These are phyloP conservation scores for Pseudopipra pipra DNA, from an alignment of 2,113 vertebrate genomes.

Conservation along the genomic window DNA sequence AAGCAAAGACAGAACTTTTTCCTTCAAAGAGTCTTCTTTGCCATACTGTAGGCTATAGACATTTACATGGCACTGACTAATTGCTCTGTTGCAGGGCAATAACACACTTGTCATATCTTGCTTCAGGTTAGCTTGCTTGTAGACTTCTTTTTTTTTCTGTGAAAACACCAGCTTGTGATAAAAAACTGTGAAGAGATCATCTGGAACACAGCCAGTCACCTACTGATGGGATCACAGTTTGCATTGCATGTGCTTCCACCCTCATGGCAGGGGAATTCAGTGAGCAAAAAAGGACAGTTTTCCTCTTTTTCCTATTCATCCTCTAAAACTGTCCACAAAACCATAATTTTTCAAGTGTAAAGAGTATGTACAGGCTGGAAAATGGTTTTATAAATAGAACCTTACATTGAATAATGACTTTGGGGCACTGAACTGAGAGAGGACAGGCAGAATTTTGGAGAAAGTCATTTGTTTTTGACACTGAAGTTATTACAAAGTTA, in stretches of 20 bases:
- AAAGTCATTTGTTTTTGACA: slow-evolving; percentile 65
- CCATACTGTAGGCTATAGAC: background rate
- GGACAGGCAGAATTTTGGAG: slow-evolving; percentile 32
- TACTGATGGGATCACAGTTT: slow-evolving; percentile 22
- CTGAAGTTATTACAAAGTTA: slow-evolving; percentile 68
- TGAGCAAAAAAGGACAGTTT: slow-evolving; percentile 53
- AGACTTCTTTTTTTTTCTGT: background rate
- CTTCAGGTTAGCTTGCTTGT: slow-evolving; percentile 21
- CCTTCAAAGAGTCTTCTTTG: background rate
- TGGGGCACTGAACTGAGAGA: slow-evolving; percentile 46
- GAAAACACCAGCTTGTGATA: slow-evolving; percentile 52
- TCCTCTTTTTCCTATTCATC: slow-evolving; percentile 14
- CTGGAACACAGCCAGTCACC: background rate
- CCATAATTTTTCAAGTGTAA: slow-evolving; percentile 48
- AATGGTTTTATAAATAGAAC: slow-evolving; percentile 60
- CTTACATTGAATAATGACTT: slow-evolving; percentile 52
- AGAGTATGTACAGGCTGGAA: slow-evolving; percentile 17
- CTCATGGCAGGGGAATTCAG: background rate
- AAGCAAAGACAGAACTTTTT: background rate
- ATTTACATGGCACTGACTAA: background rate
- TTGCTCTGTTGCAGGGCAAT: background rate
- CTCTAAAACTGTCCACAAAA: slow-evolving; percentile 49
- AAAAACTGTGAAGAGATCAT: background rate
- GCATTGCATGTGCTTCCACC: background rate
- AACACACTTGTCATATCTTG: background rate